Conservation (phyloP, 1,140 invertebrate species). For the Diprion similis region DNA sequence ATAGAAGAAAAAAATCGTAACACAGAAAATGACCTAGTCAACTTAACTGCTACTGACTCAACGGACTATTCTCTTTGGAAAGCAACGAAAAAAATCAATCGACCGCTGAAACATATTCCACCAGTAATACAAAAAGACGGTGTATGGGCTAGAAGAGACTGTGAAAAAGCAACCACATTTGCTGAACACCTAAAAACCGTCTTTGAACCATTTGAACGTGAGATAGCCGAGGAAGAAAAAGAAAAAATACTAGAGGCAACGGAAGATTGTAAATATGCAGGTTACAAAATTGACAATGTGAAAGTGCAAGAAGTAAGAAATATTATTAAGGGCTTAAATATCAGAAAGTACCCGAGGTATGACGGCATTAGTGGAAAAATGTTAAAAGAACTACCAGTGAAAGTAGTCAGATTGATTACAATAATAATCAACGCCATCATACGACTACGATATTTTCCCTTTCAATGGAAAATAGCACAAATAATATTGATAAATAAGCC, state of each 20-base stretch:
- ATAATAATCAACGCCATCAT: slow-evolving; percentile 27
- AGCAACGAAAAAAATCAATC: slow-evolving; percentile 27
- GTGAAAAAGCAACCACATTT: slow-evolving; percentile 32
- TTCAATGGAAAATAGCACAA: slow-evolving; percentile 43
- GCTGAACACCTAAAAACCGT: slow-evolving; percentile 22
- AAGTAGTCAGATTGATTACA: slow-evolving; percentile 31
- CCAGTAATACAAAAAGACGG: slow-evolving; percentile 28
- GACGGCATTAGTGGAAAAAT: slow-evolving; percentile 34
- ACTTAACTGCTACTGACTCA: slow-evolving; percentile 16
- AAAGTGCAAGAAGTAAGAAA: slow-evolving; percentile 6
- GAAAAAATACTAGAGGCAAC: background rate
- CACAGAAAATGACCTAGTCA: background rate
- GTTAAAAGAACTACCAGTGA: slow-evolving; percentile 34
- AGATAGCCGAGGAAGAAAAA: slow-evolving; percentile 10
- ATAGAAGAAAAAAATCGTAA: background rate
- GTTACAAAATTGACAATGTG: slow-evolving; percentile 14
- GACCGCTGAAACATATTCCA: background rate
- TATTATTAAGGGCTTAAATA: slow-evolving; percentile 11
- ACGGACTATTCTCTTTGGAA: slow-evolving; percentile 34
- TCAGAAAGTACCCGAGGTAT: slow-evolving; percentile 35
- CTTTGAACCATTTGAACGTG: slow-evolving; percentile 20
- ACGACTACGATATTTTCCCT: slow-evolving; percentile 28
- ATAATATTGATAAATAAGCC: slow-evolving; percentile 47
- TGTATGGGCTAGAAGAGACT: slow-evolving; percentile 28
- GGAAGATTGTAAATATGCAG: slow-evolving; percentile 4